Base-by-base conservation (phyloP, 1,140 invertebrate genomes). In the Drosophila sucinea region DNA sequence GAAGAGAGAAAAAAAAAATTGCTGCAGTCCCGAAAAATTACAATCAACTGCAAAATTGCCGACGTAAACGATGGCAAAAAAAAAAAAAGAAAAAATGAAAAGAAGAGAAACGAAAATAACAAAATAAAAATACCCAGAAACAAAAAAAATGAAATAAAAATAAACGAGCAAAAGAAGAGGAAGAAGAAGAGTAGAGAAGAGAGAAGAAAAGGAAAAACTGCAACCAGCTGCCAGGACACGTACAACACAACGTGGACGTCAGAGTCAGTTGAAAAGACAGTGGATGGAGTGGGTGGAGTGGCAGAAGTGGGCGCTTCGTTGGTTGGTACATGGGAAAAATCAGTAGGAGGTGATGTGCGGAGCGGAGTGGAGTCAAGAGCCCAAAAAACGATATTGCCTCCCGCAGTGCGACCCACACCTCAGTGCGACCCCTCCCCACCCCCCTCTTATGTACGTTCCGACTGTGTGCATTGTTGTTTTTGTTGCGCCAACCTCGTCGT, bases 1-100 rank as follows among this genome's bases (percentile, higher is more conserved):
- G 5, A n/a, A 4, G 25, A 63, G 32, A 65, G 40, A 38, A 62
- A 68, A 40, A 54, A 63, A 65, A 80, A 84, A 84, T 84, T 89
- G 73, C 84, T 73, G 84, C 84, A 87, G 84, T 70, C 80, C 64
- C 84, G 73, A 90, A 90, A 90, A 90, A 90, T 90, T 90, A 87
- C 86, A 90, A 90, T 90, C 87, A 90, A 90, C 82, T 90, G 86
- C 86, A 90, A 90, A 90, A 90, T 90, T 90, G 86, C 87, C 86
- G 82, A 90, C 86, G 87, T 87, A 90, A 90, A 87, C 83, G 83
- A 82, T 76, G 83, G 76, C 75, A 67, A 77, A 77, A 77, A 77
- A 61, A 77, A 77, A 57, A 32, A 35, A 66, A n/a, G n/a, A n/a
- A n/a, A 65, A 47, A 65, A 56, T n/a, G 40, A 58, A 55, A 73